Percentiles rank a stretch among this genome's conserved stretches.
Conservation (phyloP, 2,113 vertebrate species). For the Emydura subglobosa region DNA sequence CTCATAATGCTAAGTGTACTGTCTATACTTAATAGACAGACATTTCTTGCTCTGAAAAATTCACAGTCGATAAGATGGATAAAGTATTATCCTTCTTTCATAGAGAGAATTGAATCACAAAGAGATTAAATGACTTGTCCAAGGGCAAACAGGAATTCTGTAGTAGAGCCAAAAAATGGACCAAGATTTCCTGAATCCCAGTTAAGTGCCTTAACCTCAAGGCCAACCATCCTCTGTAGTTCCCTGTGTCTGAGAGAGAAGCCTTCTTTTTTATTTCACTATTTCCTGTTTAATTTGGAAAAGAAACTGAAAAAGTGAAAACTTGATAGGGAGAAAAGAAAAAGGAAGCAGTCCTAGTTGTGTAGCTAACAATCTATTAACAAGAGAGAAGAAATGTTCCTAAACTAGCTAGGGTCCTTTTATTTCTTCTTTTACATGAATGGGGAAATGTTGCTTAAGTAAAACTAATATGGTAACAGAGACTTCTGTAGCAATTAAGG, state of each 20-base stretch:
- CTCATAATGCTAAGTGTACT: neutral
- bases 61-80: conserved; percentile 35
- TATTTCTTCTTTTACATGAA: neutral
- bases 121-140: neutral
- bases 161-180: no score
- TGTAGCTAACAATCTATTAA: conserved; percentile 7
- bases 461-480: conserved; percentile 58
- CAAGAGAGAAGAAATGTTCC: no score
- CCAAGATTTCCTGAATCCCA: no score
- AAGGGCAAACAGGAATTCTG: no score
- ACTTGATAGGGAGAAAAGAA: conserved; percentile 43
- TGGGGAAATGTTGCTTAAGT: conserved; percentile 62
- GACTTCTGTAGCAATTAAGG: conserved; percentile 38
- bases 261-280: conserved; percentile 30
- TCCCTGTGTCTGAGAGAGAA: neutral
- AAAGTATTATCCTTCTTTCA: conserved; percentile 16
- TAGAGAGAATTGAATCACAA: conserved; percentile 15
- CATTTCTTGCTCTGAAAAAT: conserved; percentile 12
- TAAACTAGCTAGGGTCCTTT: conserved; percentile 22
- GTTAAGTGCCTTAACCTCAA: no score
- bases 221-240: conserved; percentile 39
- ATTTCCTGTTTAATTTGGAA: conserved; percentile 56
- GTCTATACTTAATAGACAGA: neutral
- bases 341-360: conserved; percentile 51
- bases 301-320: conserved; percentile 52